A percentile compares a stretch with the other conserved stretches of the same genome.
phyloP scores from a whole-genome alignment of 2,888 invertebrate species.

The Spisula subtruncata region DNA sequence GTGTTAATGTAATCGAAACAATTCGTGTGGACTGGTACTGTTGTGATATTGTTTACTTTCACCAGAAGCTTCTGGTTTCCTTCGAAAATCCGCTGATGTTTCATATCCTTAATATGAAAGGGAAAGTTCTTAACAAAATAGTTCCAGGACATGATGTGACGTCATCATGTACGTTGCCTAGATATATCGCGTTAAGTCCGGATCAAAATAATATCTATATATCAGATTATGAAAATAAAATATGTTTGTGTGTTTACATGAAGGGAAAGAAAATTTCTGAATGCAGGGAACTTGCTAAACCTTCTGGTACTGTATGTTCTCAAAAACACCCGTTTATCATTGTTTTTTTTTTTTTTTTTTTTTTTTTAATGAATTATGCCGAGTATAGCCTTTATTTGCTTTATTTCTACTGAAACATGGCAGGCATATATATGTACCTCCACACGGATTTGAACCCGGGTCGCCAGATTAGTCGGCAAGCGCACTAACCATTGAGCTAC shows the following conservation, averaged over 20 bases:
- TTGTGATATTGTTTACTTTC: background rate
- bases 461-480: no score
- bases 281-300: background rate
- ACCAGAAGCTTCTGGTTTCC: background rate
- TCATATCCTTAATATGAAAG: background rate
- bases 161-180: background rate
- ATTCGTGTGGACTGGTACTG: background rate
- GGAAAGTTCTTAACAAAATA: conserved; percentile 5
- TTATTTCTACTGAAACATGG: no score
- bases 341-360: no score
- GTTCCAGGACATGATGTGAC: background rate
- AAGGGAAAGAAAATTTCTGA: background rate
- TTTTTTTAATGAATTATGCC: no score
- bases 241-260: background rate
- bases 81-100: background rate
- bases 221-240: background rate
- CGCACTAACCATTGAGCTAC: no score
- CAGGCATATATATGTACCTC: no score
- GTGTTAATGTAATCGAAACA: background rate
- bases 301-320: background rate
- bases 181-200: background rate
- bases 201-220: background rate
- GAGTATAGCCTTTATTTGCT: no score
- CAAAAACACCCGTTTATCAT: background rate
- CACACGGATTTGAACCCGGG: no score